phyloP scores from a whole-genome alignment of 2,113 vertebrate genomes.

The Psephotus haematonotus region DNA sequence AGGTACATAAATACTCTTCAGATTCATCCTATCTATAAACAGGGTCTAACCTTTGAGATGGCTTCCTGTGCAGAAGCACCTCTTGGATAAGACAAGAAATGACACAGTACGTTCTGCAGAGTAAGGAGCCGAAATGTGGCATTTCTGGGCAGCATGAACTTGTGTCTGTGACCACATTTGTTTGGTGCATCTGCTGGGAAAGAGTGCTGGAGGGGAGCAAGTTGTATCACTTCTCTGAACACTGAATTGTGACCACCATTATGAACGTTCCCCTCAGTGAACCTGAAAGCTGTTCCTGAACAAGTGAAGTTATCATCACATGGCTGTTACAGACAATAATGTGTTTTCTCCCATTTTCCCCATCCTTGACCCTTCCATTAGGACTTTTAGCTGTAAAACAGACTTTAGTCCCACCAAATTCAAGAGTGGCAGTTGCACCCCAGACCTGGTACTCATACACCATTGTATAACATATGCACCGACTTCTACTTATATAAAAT shows the following conservation, averaged over 20 bases:
- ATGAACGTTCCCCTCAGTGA: accelerated
- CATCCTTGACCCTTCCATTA: not conserved
- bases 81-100: not conserved
- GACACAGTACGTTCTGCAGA: not conserved
- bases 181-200: not conserved
- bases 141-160: not conserved
- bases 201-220: not conserved
- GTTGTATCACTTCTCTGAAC: not conserved
- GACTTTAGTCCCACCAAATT: not conserved
- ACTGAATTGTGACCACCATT: not conserved
- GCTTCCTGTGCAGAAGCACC: not conserved
- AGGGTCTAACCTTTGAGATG: not conserved
- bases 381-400: not conserved
- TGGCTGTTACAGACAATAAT: not conserved
- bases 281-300: not conserved
- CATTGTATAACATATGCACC: accelerated
- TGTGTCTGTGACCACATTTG: not conserved
- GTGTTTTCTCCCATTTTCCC: not conserved
- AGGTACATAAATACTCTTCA: not conserved
- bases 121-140: not conserved
- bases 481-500: not conserved
- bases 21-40: not conserved
- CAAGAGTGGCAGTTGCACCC: not conserved
- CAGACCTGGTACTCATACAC: not conserved
- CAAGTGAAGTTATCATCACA: not conserved